Percentiles rank a stretch among this genome's conserved stretches.
phyloP scores from a whole-genome alignment of 2,888 invertebrate species.

The Agonopterix subpropinquella region DNA sequence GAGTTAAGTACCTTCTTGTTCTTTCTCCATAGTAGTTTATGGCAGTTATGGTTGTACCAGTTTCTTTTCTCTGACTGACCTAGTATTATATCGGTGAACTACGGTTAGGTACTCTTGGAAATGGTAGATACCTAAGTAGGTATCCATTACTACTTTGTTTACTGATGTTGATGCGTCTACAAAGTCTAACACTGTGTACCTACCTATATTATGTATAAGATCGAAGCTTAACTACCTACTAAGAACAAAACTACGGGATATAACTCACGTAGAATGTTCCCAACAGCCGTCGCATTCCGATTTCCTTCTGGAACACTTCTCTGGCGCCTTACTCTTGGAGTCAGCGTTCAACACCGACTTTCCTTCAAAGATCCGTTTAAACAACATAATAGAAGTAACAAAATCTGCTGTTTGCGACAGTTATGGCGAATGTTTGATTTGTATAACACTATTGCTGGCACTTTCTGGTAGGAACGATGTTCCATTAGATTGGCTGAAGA shows the following conservation, averaged over 20 bases:
- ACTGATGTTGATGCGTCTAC: too few species aligned
- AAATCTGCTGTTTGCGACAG: constrained; percentile 68
- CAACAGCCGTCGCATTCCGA: constrained; percentile 66
- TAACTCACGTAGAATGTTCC: constrained; percentile 68
- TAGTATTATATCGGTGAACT: too few species aligned
- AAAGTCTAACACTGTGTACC: too few species aligned
- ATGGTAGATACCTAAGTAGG: too few species aligned
- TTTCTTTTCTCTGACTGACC: too few species aligned
- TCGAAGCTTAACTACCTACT: too few species aligned
- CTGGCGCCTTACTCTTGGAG: constrained; percentile 40
- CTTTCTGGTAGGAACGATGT: constrained; percentile 60
- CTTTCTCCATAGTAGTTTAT: too few species aligned
- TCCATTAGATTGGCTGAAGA: constrained; percentile 71
- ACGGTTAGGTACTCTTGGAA: too few species aligned
- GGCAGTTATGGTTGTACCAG: too few species aligned
- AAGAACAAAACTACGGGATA: neutral
- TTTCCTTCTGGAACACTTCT: constrained; percentile 68
- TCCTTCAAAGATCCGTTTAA: constrained; percentile 76
- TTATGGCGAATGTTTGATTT: constrained; percentile 65
- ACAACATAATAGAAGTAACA: constrained; percentile 71
- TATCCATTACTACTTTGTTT: too few species aligned
- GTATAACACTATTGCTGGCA: constrained; percentile 52
- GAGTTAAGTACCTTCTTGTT: too few species aligned
- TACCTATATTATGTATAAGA: too few species aligned
- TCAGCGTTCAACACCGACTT: constrained; percentile 70